Percentiles rank a stretch among this genome's conserved stretches.
phyloP scores from a whole-genome alignment of 2,888 invertebrate genomes.

The Rambutsinella grinnellia region DNA sequence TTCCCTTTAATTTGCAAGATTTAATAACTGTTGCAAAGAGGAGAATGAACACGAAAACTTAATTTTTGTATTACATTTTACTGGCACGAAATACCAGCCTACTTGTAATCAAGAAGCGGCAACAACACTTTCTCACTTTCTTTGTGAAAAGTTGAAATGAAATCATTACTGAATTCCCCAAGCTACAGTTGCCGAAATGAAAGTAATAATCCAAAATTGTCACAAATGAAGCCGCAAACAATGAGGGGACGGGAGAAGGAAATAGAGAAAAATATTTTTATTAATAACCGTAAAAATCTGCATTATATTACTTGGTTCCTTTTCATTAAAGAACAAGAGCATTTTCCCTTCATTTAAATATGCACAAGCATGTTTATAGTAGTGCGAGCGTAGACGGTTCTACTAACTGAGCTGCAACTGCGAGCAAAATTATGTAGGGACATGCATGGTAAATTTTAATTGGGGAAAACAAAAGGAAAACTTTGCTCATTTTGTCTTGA shows the following conservation, averaged over 20 bases:
- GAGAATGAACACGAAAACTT: not conserved
- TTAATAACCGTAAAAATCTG: constrained; percentile 33
- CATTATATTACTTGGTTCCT: constrained; percentile 31
- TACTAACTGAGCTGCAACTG: too few species aligned
- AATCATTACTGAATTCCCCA: constrained; percentile 11
- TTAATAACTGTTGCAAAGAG: too few species aligned
- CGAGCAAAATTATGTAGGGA: too few species aligned
- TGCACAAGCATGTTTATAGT: not conserved
- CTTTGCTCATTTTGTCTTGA: constrained; percentile 54
- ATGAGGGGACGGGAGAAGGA: not conserved
- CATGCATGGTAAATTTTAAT: constrained; percentile 22
- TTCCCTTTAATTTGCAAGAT: not conserved
- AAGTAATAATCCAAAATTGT: constrained; percentile 29
- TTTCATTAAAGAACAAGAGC: constrained; percentile 2
- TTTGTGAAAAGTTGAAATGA: not conserved
- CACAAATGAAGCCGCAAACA: constrained; percentile 39
- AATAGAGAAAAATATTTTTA: constrained; percentile 26
- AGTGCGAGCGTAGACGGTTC: too few species aligned
- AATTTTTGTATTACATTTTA: not conserved
- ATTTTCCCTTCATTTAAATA: constrained; percentile 8
- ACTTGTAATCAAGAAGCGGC: not conserved
- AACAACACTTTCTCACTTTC: not conserved
- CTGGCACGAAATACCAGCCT: not conserved
- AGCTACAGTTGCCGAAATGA: not conserved
- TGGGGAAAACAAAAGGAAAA: constrained; percentile 48